A percentile compares a stretch with the other conserved stretches of the same genome.
Evolutionary conservation across 2,113 vertebrate genomes (phyloP).

Genomic region (Lamprologus speciosus): DNA sequence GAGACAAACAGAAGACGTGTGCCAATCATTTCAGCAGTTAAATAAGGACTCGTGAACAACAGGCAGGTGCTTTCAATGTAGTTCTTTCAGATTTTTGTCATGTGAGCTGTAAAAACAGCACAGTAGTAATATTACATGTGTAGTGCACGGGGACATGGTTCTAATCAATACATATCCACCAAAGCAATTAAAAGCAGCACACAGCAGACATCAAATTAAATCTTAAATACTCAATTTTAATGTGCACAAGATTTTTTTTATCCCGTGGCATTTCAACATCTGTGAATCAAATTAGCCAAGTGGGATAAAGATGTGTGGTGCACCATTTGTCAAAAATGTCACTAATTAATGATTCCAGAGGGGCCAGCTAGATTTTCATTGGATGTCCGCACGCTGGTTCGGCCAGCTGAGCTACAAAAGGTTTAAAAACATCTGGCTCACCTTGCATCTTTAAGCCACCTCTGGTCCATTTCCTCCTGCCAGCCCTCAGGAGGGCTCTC

Average conservation of each 20-base stretch:
- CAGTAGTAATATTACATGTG: not conserved
- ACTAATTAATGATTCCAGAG: not conserved
- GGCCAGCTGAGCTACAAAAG: not conserved
- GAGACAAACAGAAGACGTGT: not conserved
- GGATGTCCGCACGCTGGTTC: not conserved
- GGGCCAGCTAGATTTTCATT: not conserved
- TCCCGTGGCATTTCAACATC: not conserved
- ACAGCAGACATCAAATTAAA: not conserved
- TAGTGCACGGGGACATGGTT: not conserved
- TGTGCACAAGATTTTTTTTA: not conserved
- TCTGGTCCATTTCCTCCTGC: slow-evolving; percentile 96
- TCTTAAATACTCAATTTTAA: not conserved
- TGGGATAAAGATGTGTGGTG: not conserved
- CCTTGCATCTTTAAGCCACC: slow-evolving; percentile 94
- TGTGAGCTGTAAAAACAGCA: not conserved
- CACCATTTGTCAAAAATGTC: not conserved
- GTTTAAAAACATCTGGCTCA: slow-evolving; percentile 28
- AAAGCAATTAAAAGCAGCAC: not conserved
- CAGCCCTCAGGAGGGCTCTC: slow-evolving; percentile 93
- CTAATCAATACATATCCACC: not conserved
- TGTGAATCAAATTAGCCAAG: not conserved
- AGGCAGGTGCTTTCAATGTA: not conserved
- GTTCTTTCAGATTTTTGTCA: not conserved
- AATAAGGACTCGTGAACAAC: not conserved
- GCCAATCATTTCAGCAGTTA: not conserved